Conservation (phyloP, 1,140 invertebrate genomes). For the Danaus melanippus region DNA sequence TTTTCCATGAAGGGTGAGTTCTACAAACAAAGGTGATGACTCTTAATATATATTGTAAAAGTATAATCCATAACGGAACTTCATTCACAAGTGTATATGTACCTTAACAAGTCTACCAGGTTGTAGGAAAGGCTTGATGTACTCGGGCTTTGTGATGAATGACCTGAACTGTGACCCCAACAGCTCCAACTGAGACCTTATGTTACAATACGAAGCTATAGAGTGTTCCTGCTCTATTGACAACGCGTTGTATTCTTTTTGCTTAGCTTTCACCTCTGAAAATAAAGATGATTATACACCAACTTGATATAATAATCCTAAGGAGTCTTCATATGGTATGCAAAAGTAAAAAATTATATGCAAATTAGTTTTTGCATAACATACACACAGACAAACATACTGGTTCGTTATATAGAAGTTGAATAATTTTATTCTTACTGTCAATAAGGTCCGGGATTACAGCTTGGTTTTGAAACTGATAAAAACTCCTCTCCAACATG, state of each 20-base stretch:
- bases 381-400: too few species aligned
- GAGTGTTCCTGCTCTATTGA: conserved; percentile 82
- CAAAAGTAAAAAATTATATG: too few species aligned
- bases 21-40: conserved; percentile 8
- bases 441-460: conserved; percentile 91
- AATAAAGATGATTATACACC: not conserved
- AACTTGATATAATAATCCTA: too few species aligned
- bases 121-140: conserved; percentile 94
- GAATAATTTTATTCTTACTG: conserved; percentile 80
- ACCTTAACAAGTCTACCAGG: conserved; percentile 94
- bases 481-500: conserved; percentile 98
- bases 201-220: conserved; percentile 87
- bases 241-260: conserved; percentile 77
- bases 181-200: conserved; percentile 85
- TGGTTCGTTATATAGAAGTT: too few species aligned
- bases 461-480: conserved; percentile 99
- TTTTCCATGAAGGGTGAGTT: too few species aligned
- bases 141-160: conserved; percentile 89
- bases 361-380: too few species aligned
- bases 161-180: conserved; percentile 82
- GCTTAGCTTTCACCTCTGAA: conserved; percentile 82
- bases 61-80: conserved; percentile 12
- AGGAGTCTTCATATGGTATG: too few species aligned
- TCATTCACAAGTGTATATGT: conserved; percentile 9
- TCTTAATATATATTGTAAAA: conserved; percentile 1